Evolutionary conservation across 2,113 vertebrate species (phyloP).

Genomic region (Murina feae): DNA sequence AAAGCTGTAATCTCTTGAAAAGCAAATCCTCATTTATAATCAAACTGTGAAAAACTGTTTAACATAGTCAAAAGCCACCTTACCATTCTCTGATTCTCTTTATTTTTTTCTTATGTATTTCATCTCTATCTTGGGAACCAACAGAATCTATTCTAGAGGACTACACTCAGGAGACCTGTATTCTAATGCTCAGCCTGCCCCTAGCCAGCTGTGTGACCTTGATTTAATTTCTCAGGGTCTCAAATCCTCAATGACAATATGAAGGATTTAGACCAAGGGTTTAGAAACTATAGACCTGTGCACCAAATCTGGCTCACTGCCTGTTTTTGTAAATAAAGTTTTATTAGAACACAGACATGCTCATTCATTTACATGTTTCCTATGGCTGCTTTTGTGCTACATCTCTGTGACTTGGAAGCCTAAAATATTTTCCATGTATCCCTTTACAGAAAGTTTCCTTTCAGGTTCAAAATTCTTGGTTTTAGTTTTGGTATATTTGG

Average conservation of each 20-base stretch:
- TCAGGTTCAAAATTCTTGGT: not conserved
- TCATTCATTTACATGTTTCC: not conserved
- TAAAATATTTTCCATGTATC: not conserved
- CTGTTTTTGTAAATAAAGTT: slow-evolving; percentile 40
- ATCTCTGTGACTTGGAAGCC: not conserved
- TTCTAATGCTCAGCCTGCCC: not conserved
- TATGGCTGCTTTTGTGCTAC: not conserved
- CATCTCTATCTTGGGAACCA: not conserved
- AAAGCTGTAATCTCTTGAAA: slow-evolving; percentile 32
- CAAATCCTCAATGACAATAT: not conserved
- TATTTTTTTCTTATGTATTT: slow-evolving; percentile 20
- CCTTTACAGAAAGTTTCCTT: slow-evolving; percentile 13
- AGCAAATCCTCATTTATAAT: slow-evolving; percentile 21
- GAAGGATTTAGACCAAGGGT: not conserved
- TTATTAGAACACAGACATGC: not conserved
- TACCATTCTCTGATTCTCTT: not conserved
- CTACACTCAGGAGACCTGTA: not conserved
- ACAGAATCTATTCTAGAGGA: not conserved
- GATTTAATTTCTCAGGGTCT: not conserved
- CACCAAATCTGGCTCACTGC: not conserved
- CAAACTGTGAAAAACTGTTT: slow-evolving; percentile 12
- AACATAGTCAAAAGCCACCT: not conserved
- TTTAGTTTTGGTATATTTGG: not conserved
- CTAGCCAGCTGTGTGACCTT: not conserved
- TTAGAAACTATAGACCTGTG: not conserved